Conservation (phyloP, 2,113 vertebrate species). For the Pangasianodon gigas region DNA sequence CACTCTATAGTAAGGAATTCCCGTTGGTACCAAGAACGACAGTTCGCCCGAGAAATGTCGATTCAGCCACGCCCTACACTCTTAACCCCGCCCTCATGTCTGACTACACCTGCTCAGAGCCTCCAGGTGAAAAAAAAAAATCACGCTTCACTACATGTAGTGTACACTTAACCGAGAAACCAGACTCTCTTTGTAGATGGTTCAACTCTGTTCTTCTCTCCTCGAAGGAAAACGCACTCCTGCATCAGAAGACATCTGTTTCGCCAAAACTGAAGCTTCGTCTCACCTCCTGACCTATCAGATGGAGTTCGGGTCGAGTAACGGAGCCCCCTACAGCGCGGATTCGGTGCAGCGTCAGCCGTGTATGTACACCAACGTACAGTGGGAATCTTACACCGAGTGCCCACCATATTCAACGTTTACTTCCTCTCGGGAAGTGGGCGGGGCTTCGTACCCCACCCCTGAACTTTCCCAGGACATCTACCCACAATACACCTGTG, state of each 20-base stretch:
- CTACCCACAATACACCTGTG: slow-evolving; percentile 51
- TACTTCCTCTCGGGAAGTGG: slow-evolving; percentile 33
- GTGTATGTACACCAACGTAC: slow-evolving; percentile 41
- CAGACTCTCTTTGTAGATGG: background rate
- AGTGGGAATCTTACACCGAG: slow-evolving; percentile 47
- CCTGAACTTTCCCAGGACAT: slow-evolving; percentile 35
- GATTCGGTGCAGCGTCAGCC: slow-evolving; percentile 33
- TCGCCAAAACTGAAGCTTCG: background rate
- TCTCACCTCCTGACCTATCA: slow-evolving; percentile 22
- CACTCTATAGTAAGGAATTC: slow-evolving; percentile 43
- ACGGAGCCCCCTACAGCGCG: slow-evolving; percentile 17
- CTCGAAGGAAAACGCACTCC: slow-evolving; percentile 31
- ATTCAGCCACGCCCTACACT: background rate
- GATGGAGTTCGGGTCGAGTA: background rate
- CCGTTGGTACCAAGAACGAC: slow-evolving; percentile 45
- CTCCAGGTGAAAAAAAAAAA: slow-evolving; percentile 34
- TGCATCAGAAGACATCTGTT: background rate
- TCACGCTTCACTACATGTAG: background rate
- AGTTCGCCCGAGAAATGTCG: slow-evolving; percentile 13
- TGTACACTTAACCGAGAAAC: background rate
- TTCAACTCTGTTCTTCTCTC: background rate
- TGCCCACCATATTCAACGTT: slow-evolving; percentile 33
- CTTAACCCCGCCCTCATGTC: slow-evolving; percentile 23
- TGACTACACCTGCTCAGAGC: slow-evolving; percentile 21
- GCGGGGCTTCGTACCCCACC: slow-evolving; percentile 24